Evolutionary conservation across 2,888 invertebrate species (phyloP).

Genomic region (Dynastes grantii): DNA sequence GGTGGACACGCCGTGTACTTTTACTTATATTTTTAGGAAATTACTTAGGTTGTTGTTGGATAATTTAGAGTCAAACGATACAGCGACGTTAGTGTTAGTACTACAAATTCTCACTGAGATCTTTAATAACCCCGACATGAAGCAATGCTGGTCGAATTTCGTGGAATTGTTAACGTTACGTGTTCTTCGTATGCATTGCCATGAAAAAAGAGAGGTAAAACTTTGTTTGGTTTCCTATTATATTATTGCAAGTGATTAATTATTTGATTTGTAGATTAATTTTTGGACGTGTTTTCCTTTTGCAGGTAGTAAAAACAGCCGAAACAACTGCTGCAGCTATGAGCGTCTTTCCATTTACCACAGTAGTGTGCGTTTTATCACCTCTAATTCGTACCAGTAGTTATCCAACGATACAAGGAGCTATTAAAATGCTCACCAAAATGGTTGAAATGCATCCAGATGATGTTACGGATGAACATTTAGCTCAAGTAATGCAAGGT

Average conservation of each 20-base stretch:
- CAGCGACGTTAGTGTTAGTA: constrained; percentile 83
- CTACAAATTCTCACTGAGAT: constrained; percentile 89
- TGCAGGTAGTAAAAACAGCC: constrained; percentile 85
- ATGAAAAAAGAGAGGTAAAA: constrained; percentile 77
- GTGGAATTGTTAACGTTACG: constrained; percentile 92
- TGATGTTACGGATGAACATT: constrained; percentile 82
- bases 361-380: constrained; percentile 78
- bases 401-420: constrained; percentile 91
- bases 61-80: constrained; percentile 76
- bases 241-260: too few species aligned
- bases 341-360: constrained; percentile 84
- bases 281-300: constrained; percentile 38
- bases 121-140: constrained; percentile 83
- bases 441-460: constrained; percentile 84
- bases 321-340: constrained; percentile 88
- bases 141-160: constrained; percentile 88
- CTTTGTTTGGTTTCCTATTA: neutral
- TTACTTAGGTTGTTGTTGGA: constrained; percentile 86
- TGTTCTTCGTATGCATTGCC: constrained; percentile 89
- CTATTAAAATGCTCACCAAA: constrained; percentile 92
- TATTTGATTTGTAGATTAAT: too few species aligned
- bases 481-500: constrained; percentile 89
- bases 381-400: constrained; percentile 92
- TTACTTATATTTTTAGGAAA: constrained; percentile 69
- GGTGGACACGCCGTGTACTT: too few species aligned